phyloP scores from a whole-genome alignment of 2,888 invertebrate genomes.

The Keiferia lycopersicella region DNA sequence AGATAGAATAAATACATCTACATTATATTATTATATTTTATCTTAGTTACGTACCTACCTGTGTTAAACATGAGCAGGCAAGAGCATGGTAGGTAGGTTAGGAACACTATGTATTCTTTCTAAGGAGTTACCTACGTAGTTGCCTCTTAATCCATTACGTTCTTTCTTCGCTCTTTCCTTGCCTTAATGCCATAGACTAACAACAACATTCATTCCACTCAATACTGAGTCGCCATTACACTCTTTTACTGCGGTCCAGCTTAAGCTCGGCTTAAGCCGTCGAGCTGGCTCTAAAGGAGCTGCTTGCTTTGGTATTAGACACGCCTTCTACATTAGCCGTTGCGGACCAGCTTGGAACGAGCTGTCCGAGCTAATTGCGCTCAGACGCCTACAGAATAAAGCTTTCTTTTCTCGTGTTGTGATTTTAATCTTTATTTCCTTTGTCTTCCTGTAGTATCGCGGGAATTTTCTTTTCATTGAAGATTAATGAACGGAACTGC shows the following conservation, averaged over 20 bases:
- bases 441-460: background rate
- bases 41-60: too few species aligned
- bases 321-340: conserved; percentile 58
- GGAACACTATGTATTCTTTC: too few species aligned
- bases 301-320: conserved; percentile 60
- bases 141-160: background rate
- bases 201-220: conserved; percentile 12
- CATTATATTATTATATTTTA: too few species aligned
- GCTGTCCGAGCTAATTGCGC: conserved; percentile 57
- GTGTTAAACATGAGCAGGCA: too few species aligned
- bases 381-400: conserved; percentile 62
- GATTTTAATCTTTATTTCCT: conserved; percentile 1
- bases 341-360: conserved; percentile 48
- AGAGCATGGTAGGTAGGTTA: too few species aligned
- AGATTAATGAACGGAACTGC: conserved; percentile 30
- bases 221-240: conserved; percentile 24
- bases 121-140: too few species aligned
- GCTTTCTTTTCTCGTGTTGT: conserved; percentile 37
- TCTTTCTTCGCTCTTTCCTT: background rate
- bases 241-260: conserved; percentile 30
- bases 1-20: background rate
- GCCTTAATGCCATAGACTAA: background rate
- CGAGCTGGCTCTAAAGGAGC: conserved; percentile 42
- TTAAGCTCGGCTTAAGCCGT: conserved; percentile 13
- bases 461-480: conserved; percentile 37